These are phyloP conservation scores for Ciconia stormi DNA, from an alignment of 2,113 vertebrate species.

Conservation along the genomic window DNA sequence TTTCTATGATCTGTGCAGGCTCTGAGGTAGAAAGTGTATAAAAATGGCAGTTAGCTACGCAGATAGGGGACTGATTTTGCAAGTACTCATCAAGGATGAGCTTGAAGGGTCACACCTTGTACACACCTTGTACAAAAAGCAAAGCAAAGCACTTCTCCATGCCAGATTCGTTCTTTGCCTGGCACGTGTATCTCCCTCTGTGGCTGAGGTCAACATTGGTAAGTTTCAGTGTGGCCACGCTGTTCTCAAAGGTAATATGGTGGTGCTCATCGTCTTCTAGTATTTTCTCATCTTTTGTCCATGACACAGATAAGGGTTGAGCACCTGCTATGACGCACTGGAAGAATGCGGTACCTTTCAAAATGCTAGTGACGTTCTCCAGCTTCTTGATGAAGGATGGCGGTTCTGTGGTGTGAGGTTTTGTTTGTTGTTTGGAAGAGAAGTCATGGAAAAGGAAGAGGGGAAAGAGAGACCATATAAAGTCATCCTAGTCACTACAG, in stretches of 20 bases:
- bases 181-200: constrained; percentile 90
- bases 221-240: constrained; percentile 83
- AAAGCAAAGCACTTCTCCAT: constrained; percentile 88
- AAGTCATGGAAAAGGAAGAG: constrained; percentile 29
- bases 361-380: constrained; percentile 83
- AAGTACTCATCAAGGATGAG: not conserved
- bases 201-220: constrained; percentile 79
- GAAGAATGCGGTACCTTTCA: constrained; percentile 86
- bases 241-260: constrained; percentile 84
- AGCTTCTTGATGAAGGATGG: constrained; percentile 88
- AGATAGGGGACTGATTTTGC: not conserved
- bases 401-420: constrained; percentile 78
- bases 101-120: not conserved
- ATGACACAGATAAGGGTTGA: constrained; percentile 86
- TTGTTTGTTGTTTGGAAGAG: not conserved
- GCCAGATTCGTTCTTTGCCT: constrained; percentile 93
- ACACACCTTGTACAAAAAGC: constrained; percentile 93
- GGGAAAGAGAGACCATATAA: constrained; percentile 41
- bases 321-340: constrained; percentile 84
- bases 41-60: not conserved
- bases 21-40: constrained; percentile 75
- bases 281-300: constrained; percentile 94
- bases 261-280: constrained; percentile 87
- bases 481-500: not conserved
- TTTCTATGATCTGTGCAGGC: constrained; percentile 91